Base-by-base conservation (phyloP, 2,113 vertebrate species). In the Microtus richardsoni region DNA sequence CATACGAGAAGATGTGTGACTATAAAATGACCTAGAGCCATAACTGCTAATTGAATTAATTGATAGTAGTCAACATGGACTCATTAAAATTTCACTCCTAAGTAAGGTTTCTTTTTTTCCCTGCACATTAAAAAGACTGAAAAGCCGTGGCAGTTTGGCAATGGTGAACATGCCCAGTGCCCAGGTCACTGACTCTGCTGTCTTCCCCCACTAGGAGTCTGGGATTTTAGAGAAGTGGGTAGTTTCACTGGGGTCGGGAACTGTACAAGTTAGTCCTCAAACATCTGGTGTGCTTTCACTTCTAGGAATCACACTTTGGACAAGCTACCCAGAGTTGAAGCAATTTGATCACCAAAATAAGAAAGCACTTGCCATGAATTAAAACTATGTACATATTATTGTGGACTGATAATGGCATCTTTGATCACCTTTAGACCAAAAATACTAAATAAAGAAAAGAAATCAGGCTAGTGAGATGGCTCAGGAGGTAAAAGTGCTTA, bases 341-440 rank as follows among this genome's bases (percentile, higher is more conserved):
- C 52, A 83, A 79, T 83, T 14, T 41, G 30, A 91, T 33, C 52
- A 83, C 90, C 44, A 94, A 70, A 66, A 74, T 60, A 68, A 80
- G 30, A 83, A 94, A 78, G 66, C 78, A 16, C 62, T 24, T 52
- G 54, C 64, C 33, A 5, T 4, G 19, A 4, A 39, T 68, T 93
- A 12, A 90, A 92, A 30, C 91, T 19, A 9, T 44, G 95, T 60
- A 70, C 74, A 52, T 39, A 60, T 91, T 79, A 88, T 84, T 87
- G 41, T 68, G 39, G 91, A 73, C 33, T 93, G 6, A 83, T 85
- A 74, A 68, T 6, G 14, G 60, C 64, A 92, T 54, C 44, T 85
- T 90, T 93, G 12, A 21, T 88, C 68, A 88, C 49, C 17, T 70
- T 70, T 92, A 49, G 12, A 74, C 47, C 47, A 89, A 85, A 94